Evolutionary conservation across 2,888 invertebrate genomes (phyloP).

Genomic region (Tetragonula carbonaria): DNA sequence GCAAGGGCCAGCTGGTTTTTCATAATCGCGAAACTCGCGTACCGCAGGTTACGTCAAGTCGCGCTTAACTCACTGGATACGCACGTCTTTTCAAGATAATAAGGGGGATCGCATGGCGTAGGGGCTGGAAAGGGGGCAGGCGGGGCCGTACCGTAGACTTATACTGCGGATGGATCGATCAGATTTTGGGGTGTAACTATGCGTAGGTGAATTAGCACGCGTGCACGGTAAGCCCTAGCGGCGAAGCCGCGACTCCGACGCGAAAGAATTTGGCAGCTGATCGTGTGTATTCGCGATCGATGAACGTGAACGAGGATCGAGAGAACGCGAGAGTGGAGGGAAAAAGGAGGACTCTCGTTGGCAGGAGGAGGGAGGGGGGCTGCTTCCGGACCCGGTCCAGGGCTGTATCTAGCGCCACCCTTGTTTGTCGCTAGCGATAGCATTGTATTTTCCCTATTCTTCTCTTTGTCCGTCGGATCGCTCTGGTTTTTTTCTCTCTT

Average conservation of each 20-base stretch:
- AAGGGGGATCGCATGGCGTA: constrained; percentile 18
- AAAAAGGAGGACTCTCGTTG: constrained; percentile 42
- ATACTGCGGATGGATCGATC: constrained; percentile 72
- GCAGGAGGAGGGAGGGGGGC: constrained; percentile 35
- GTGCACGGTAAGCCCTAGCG: constrained; percentile 18
- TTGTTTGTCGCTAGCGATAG: constrained; percentile 68
- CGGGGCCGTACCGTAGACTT: constrained; percentile 62
- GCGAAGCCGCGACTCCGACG: neutral
- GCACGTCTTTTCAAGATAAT: neutral
- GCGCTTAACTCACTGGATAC: neutral
- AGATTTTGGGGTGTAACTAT: constrained; percentile 74
- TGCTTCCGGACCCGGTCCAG: constrained; percentile 71
- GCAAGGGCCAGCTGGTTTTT: constrained; percentile 4
- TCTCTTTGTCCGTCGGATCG: constrained; percentile 12
- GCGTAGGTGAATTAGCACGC: constrained; percentile 61
- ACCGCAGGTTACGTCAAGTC: constrained; percentile 6
- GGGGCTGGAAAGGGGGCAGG: constrained; percentile 47
- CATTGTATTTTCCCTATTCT: constrained; percentile 60
- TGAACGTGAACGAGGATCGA: constrained; percentile 38
- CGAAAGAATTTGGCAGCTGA: constrained; percentile 30
- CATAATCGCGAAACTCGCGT: constrained; percentile 20
- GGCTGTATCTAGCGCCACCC: constrained; percentile 72
- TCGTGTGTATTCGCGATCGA: constrained; percentile 53
- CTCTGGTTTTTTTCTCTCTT: constrained; percentile 22
- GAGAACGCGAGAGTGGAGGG: constrained; percentile 35